Evolutionary conservation across 2,888 invertebrate species (phyloP).

Genomic region (Eupithecia subfuscata): DNA sequence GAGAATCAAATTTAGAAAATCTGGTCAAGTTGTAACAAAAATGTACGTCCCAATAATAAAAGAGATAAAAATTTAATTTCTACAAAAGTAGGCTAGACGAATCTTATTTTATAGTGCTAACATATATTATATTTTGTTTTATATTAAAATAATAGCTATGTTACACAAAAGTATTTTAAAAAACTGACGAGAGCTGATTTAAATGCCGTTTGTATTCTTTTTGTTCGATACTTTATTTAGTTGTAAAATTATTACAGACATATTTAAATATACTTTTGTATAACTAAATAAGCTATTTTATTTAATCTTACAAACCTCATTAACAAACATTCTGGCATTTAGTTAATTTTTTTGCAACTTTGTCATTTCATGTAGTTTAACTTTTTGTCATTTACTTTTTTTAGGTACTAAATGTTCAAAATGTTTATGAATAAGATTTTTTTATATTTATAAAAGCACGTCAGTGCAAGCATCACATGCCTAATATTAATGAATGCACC

Average conservation of each 20-base stretch:
- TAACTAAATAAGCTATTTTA: constrained; percentile 49
- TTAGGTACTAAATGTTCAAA: constrained; percentile 8
- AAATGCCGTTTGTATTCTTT: neutral
- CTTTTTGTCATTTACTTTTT: neutral
- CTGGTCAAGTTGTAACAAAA: constrained; percentile 41
- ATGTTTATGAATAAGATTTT: neutral
- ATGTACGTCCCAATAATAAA: constrained; percentile 46
- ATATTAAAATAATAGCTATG: constrained; percentile 48
- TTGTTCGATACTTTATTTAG: constrained; percentile 1
- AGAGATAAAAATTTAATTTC: constrained; percentile 42
- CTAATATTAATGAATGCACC: constrained; percentile 56
- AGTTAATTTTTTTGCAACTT: neutral
- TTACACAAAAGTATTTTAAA: constrained; percentile 38
- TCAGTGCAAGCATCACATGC: constrained; percentile 73
- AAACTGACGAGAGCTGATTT: neutral
- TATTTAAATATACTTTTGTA: constrained; percentile 43
- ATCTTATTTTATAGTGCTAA: constrained; percentile 56
- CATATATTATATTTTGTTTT: constrained; percentile 56
- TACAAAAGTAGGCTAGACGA: constrained; percentile 54
- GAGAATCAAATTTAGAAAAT: neutral
- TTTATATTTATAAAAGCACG: constrained; percentile 69
- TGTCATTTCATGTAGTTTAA: neutral
- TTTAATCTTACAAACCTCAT: constrained; percentile 32
- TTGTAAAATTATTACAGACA: neutral
- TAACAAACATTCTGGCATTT: constrained; percentile 7